Evolutionary conservation across 2,113 vertebrate species (phyloP).

Genomic region (Oreochromis tanganicae): DNA sequence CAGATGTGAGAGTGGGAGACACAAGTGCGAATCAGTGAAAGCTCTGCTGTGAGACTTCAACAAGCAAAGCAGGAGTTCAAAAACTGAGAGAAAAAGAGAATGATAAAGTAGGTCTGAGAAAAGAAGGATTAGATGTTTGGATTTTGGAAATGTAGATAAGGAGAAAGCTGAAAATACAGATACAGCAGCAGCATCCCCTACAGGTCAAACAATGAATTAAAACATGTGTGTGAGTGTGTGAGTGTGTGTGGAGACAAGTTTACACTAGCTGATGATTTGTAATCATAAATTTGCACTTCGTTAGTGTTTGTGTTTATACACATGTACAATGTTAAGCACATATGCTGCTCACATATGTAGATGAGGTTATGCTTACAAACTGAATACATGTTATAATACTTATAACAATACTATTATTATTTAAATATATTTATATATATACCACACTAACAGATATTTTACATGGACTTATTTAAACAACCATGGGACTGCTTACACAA

Average conservation of each 20-base stretch:
- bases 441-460: background rate
- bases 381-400: background rate
- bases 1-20: background rate
- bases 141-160: background rate
- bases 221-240: background rate
- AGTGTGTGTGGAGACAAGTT: background rate
- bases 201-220: background rate
- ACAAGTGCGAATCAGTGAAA: background rate
- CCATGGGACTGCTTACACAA: background rate
- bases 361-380: background rate
- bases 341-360: background rate
- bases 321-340: background rate
- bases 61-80: background rate
- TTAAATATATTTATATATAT: background rate
- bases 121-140: background rate
- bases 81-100: background rate
- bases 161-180: background rate
- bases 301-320: background rate
- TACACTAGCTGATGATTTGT: background rate
- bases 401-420: background rate
- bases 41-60: background rate
- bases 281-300: background rate
- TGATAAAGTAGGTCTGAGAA: background rate
- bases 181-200: slow-evolving; percentile 5
- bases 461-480: background rate